Conservation (phyloP, 1,140 invertebrate species). For the Aphidius gifuensis region DNA sequence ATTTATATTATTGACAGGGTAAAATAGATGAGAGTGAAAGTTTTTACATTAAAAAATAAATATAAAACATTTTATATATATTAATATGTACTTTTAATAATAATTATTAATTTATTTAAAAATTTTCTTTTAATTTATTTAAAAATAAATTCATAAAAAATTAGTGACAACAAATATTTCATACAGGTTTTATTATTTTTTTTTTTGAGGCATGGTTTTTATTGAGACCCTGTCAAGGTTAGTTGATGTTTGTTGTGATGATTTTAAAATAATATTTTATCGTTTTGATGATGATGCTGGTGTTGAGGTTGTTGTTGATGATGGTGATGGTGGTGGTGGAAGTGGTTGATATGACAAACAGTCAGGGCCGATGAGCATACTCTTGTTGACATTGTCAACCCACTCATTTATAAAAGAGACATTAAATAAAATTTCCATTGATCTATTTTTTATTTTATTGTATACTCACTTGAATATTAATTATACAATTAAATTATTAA, state of each 20-base stretch:
- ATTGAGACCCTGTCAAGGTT: slow-evolving; percentile 24
- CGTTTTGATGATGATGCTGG: background rate
- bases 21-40: background rate
- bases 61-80: too few species aligned
- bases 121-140: too few species aligned
- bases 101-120: too few species aligned
- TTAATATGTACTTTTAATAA: too few species aligned
- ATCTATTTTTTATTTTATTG: too few species aligned
- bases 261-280: background rate
- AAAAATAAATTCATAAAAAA: too few species aligned
- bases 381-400: slow-evolving; percentile 19
- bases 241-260: slow-evolving; percentile 6
- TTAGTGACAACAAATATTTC: background rate
- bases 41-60: too few species aligned
- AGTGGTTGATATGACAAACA: slow-evolving; percentile 5
- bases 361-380: slow-evolving; percentile 18
- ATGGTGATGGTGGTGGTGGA: background rate
- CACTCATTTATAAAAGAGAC: background rate
- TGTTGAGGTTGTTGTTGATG: too few species aligned
- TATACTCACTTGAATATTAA: too few species aligned
- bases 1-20: background rate
- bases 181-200: background rate
- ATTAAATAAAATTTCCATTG: background rate
- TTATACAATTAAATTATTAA: too few species aligned
- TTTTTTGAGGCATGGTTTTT: slow-evolving; percentile 4